A percentile compares a stretch with the other conserved stretches of the same genome.
Conservation (phyloP, 2,888 invertebrate genomes). For the Epicampocera succincta region DNA sequence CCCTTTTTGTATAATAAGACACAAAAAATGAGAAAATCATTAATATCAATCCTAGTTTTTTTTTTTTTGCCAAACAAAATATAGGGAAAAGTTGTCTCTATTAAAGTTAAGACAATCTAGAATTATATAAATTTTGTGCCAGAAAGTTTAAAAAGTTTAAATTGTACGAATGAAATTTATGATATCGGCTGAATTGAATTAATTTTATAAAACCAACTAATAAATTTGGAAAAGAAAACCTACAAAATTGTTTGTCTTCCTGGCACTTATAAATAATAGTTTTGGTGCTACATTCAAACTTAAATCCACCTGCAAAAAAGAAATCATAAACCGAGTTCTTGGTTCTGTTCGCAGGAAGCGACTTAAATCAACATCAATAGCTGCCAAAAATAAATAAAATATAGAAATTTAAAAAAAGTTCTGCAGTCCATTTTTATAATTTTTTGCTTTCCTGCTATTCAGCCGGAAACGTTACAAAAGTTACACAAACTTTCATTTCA, state of each 20-base stretch:
- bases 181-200: too few species aligned
- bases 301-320: conserved; percentile 16
- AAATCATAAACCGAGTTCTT: neutral
- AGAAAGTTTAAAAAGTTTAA: too few species aligned
- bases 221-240: neutral
- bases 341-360: conserved; percentile 15
- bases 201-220: too few species aligned
- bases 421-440: conserved; percentile 17
- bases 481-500: conserved; percentile 21
- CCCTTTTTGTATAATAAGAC: conserved; percentile 28
- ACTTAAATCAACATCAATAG: conserved; percentile 52
- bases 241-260: neutral
- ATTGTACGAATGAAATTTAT: too few species aligned
- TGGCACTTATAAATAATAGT: neutral
- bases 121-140: too few species aligned
- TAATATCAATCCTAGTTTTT: conserved; percentile 37
- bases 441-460: conserved; percentile 31
- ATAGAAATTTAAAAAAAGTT: conserved; percentile 5
- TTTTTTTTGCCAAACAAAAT: neutral
- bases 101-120: too few species aligned
- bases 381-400: conserved; percentile 40
- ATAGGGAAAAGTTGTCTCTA: too few species aligned
- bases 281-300: neutral
- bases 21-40: conserved; percentile 40
- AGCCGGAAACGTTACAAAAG: conserved; percentile 44